Evolutionary conservation across 2,888 invertebrate genomes (phyloP).

Genomic region (Drosophila aldrichi): DNA sequence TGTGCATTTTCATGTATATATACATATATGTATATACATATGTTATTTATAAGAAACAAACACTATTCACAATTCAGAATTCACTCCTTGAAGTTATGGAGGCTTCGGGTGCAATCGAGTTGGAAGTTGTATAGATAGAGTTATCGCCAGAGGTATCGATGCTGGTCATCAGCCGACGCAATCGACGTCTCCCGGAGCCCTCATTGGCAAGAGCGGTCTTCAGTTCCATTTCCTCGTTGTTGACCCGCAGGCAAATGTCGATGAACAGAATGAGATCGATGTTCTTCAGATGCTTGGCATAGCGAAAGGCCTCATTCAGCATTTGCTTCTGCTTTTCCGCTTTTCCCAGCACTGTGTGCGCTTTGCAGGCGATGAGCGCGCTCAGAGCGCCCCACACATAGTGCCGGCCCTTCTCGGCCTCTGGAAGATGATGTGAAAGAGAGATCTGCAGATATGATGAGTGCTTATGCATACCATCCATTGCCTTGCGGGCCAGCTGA

Average conservation of each 20-base stretch:
- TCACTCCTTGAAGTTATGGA: neutral
- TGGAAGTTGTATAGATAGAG: neutral
- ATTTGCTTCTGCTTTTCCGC: constrained; percentile 76
- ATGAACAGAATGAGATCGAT: constrained; percentile 66
- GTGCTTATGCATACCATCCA: constrained; percentile 61
- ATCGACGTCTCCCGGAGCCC: neutral
- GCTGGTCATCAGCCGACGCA: neutral
- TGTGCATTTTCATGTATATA: neutral
- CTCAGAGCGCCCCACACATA: constrained; percentile 77
- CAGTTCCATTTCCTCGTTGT: constrained; percentile 67
- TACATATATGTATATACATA: neutral
- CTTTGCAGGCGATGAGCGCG: constrained; percentile 73
- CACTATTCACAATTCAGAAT: neutral
- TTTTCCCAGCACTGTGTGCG: constrained; percentile 79
- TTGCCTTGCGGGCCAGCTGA: constrained; percentile 69
- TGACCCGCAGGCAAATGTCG: constrained; percentile 69
- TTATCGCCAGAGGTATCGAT: neutral
- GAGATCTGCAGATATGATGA: neutral
- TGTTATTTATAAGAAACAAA: neutral
- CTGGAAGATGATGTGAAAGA: constrained; percentile 29
- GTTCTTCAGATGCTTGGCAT: constrained; percentile 65
- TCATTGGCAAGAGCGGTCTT: constrained; percentile 55
- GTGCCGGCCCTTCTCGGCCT: constrained; percentile 69
- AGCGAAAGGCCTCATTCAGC: constrained; percentile 59
- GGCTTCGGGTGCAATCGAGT: rapidly evolving